Conservation (phyloP, 2,113 vertebrate species). For the Mobula hypostoma region DNA sequence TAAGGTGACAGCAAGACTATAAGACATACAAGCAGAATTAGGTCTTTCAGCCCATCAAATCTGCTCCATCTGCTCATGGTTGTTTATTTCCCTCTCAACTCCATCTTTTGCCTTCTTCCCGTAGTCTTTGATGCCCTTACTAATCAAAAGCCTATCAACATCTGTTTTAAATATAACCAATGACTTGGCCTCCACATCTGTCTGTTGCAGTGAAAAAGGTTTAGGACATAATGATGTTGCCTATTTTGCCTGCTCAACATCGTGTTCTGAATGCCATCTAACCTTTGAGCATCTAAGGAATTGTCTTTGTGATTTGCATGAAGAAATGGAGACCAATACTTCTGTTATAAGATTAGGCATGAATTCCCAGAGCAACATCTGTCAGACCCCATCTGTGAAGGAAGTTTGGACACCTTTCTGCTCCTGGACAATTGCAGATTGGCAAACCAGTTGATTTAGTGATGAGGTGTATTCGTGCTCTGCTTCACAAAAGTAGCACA, state of each 20-base stretch:
- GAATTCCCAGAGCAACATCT: neutral
- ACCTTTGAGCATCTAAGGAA: neutral
- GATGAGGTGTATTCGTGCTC: neutral
- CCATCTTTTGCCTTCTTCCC: no score
- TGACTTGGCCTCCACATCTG: no score
- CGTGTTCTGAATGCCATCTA: neutral
- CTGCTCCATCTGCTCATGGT: no score
- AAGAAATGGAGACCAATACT: neutral
- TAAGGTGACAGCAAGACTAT: no score
- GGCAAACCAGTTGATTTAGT: neutral
- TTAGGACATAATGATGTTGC: neutral
- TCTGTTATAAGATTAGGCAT: neutral
- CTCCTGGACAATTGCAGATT: neutral
- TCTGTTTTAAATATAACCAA: no score
- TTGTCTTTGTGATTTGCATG: neutral
- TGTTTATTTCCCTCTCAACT: no score
- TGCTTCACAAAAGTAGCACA: neutral
- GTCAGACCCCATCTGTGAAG: neutral
- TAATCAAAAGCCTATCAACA: no score
- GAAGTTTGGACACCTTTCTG: neutral
- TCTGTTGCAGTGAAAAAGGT: neutral
- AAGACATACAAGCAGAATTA: no score
- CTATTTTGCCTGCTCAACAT: neutral
- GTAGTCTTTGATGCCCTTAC: no score
- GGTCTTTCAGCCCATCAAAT: no score